Evolutionary conservation across 2,888 invertebrate species (phyloP).

Genomic region (Clitarchus hookeri): DNA sequence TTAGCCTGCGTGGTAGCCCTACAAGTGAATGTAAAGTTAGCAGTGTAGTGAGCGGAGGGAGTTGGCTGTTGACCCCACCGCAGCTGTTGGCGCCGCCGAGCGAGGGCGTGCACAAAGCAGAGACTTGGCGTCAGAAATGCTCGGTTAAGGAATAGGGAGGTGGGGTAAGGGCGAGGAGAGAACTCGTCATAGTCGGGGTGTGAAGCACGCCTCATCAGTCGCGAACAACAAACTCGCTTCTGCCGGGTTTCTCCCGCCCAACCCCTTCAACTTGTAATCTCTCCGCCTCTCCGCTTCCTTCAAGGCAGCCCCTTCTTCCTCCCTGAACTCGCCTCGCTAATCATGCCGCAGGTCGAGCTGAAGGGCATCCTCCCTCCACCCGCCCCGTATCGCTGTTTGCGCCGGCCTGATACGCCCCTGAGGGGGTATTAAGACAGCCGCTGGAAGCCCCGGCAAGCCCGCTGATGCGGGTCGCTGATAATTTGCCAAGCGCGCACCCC

Average conservation of each 20-base stretch:
- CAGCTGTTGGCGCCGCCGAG: too few species aligned
- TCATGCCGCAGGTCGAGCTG: neutral
- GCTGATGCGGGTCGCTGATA: constrained; percentile 7
- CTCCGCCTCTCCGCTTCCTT: neutral
- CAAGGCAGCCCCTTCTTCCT: neutral
- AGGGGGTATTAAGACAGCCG: neutral
- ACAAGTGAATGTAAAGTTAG: too few species aligned
- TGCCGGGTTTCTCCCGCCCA: neutral
- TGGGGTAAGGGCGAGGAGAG: neutral
- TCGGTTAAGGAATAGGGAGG: neutral
- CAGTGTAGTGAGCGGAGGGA: too few species aligned
- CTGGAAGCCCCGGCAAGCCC: neutral
- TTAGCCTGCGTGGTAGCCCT: too few species aligned
- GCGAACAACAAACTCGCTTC: constrained; percentile 7
- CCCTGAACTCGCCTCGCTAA: neutral
- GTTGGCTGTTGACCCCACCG: too few species aligned
- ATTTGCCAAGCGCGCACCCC: neutral
- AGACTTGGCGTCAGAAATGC: too few species aligned
- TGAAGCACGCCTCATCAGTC: constrained; percentile 8
- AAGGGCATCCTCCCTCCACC: neutral
- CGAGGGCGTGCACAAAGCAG: too few species aligned
- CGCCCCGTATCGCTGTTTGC: neutral
- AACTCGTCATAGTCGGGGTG: neutral
- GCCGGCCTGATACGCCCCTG: neutral
- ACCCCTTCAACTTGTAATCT: neutral